These are phyloP conservation scores for Orthonychiurus folsomi DNA, from an alignment of 2,888 invertebrate species.

Conservation along the genomic window DNA sequence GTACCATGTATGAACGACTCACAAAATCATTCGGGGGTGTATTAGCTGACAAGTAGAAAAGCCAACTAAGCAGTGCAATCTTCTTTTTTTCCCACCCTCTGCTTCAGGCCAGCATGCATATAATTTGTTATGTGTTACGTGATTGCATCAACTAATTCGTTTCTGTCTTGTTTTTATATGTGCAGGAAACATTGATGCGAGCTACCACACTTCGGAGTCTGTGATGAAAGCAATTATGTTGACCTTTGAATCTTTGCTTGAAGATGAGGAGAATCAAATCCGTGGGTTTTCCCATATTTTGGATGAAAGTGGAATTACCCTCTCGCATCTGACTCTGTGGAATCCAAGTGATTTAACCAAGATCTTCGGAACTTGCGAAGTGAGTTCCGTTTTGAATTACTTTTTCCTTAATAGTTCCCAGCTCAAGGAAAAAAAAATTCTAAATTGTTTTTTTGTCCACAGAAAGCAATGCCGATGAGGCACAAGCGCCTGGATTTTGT, in stretches of 20 bases:
- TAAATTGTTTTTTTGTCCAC: too few species aligned
- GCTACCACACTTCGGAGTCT: conserved; percentile 64
- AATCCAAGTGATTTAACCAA: conserved; percentile 66
- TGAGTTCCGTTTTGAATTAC: conserved; percentile 41
- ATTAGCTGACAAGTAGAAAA: too few species aligned
- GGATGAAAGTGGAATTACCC: conserved; percentile 71
- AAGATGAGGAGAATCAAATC: conserved; percentile 71
- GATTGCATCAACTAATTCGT: not conserved
- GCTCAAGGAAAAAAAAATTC: not conserved
- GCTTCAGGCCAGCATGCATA: too few species aligned
- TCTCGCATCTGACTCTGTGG: conserved; percentile 70
- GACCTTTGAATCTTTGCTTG: conserved; percentile 68
- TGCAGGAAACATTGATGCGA: conserved; percentile 72
- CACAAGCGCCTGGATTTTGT: conserved; percentile 67
- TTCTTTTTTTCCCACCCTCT: too few species aligned
- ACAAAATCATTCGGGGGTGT: too few species aligned
- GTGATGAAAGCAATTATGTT: conserved; percentile 68
- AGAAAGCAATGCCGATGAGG: conserved; percentile 69
- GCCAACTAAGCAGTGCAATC: too few species aligned
- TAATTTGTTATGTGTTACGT: too few species aligned
- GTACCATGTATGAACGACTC: too few species aligned
- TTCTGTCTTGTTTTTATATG: too few species aligned
- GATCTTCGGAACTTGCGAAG: conserved; percentile 69
- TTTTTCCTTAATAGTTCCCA: too few species aligned
- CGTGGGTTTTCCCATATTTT: conserved; percentile 71